Base-by-base conservation (phyloP, 2,113 vertebrate genomes). In the Bufo bufo region DNA sequence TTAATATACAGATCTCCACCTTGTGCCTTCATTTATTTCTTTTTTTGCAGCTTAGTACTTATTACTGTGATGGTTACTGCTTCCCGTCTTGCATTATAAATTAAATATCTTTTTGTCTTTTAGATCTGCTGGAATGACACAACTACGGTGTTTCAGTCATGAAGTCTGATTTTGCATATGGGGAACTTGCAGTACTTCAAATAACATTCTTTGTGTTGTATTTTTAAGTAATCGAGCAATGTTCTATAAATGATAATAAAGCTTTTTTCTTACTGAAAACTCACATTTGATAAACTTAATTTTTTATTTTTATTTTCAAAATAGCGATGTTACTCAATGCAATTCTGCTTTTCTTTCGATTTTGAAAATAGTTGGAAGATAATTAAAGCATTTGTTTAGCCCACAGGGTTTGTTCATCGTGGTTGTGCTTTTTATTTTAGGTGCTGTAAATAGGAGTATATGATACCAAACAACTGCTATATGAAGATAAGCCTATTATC, bases 181-280 rank as follows among this genome's bases (percentile, higher is more conserved):
- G 85, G 47, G 75, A 80, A 86, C 72, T 77, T 86, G 85, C 77
- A 86, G 61, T 86, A 79, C 61, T 79, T 79, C 85, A 80, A 45
- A 66, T 86, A 86, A 86, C 85, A 80, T 86, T 78, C 61, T 79
- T 86, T 86, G 85, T 86, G 85, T 86, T 86, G 85, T 78, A 66
- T 84, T 79, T 86, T 77, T 86, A 86, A 86, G 63, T 65, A 86
- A 86, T 71, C 75, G 23, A 86, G 74, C 77, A 86, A 33, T 86
- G 85, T 86, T 86, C 85, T 86, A 79, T 65, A 86, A 65, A 86
- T 78, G n/a, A 77, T 11, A 77, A 80, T 54, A 79, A 66, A 69
- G 20, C 47, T 77, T 86, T 86, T 86, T 86, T 66, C 85, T 86
- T 86, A 66, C 85, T 52, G 85, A 80, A 86, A 86, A 56, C 61